A percentile compares a stretch with the other conserved stretches of the same genome.
These are phyloP conservation scores for Squalus acanthias DNA, from an alignment of 2,797 vertebrate species.

Conservation along the genomic window DNA sequence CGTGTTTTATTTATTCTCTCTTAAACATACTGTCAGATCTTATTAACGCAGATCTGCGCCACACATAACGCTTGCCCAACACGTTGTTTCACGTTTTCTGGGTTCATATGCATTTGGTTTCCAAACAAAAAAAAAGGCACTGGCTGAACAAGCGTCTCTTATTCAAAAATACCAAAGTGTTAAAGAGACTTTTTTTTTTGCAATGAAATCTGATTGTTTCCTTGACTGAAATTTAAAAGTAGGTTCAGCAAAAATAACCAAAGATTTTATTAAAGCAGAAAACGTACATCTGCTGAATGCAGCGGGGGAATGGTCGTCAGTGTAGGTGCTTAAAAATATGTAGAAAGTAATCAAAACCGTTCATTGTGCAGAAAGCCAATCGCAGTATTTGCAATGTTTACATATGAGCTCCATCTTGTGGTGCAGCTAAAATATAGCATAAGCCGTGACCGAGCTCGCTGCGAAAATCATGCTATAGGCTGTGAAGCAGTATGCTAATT, in stretches of 20 bases:
- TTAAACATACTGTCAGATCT: conserved; percentile 22
- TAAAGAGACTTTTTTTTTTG: not conserved
- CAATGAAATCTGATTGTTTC: not conserved
- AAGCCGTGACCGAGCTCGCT: too few relatives aligned
- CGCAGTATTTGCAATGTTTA: not conserved
- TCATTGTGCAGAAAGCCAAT: not conserved
- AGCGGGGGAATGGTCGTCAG: not conserved
- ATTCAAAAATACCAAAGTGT: not conserved
- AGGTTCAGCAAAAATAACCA: not conserved
- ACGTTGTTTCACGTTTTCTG: not conserved
- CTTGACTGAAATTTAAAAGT: not conserved
- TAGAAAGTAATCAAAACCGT: not conserved
- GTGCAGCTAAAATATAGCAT: not conserved
- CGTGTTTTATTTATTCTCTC: not conserved
- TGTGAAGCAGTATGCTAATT: not conserved
- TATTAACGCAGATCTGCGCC: not conserved
- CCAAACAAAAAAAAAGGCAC: not conserved
- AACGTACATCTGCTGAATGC: not conserved
- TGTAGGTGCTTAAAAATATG: not conserved
- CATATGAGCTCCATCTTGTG: conserved; percentile 15
- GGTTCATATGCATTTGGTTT: not conserved
- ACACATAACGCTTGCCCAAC: not conserved
- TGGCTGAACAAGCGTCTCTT: not conserved
- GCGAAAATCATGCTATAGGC: not conserved
- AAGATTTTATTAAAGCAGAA: not conserved